These are phyloP conservation scores for Kryptolebias ocellatus DNA, from an alignment of 2,797 vertebrate genomes.

Conservation along the genomic window DNA sequence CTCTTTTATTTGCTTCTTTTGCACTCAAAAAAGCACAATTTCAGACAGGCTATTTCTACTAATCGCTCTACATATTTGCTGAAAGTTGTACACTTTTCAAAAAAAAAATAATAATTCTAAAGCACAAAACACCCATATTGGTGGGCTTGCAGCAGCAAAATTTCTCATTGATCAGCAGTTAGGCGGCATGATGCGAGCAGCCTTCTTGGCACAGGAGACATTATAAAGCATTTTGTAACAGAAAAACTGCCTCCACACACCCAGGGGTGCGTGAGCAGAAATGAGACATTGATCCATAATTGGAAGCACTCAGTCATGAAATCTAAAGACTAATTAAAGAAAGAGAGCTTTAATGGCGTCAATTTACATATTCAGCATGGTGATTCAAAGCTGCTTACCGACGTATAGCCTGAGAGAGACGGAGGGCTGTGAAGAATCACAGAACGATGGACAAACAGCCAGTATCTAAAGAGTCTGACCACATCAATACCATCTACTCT, in stretches of 20 bases:
- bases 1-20: conserved; percentile 19
- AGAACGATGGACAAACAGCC: conserved; percentile 30
- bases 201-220: conserved; percentile 52
- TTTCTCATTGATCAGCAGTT: conserved; percentile 69
- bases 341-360: conserved; percentile 75
- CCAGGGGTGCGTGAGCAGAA: conserved; percentile 66
- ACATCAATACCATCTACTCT: conserved; percentile 19
- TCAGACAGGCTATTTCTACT: conserved; percentile 15
- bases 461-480: conserved; percentile 21
- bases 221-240: conserved; percentile 71
- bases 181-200: conserved; percentile 37
- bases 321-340: conserved; percentile 84
- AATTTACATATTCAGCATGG: conserved; percentile 76
- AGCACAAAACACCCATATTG: conserved; percentile 26
- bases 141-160: conserved; percentile 39
- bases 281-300: conserved; percentile 85
- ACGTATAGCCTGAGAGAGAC: conserved; percentile 45
- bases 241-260: conserved; percentile 60
- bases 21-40: conserved; percentile 14
- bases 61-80: conserved; percentile 33
- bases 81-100: conserved; percentile 32
- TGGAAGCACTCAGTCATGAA: conserved; percentile 82
- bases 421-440: conserved; percentile 34
- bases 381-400: conserved; percentile 50
- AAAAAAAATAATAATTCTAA: conserved; percentile 10